These are phyloP conservation scores for Sternotherus odoratus DNA, from an alignment of 2,797 vertebrate genomes.

Conservation along the genomic window DNA sequence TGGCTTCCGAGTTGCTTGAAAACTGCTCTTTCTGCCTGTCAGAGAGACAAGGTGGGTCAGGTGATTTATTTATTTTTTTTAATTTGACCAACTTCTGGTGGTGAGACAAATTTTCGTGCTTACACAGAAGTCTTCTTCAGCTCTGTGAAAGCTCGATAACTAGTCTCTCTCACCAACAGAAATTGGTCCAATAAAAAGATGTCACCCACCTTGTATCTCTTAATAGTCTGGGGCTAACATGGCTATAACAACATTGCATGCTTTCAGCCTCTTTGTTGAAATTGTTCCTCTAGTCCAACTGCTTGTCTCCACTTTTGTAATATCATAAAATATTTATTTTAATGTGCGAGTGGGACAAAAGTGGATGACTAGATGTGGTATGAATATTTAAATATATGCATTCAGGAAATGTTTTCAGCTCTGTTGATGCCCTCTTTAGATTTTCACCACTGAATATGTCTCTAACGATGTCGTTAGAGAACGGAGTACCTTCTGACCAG, in stretches of 20 bases:
- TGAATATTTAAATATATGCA: conserved; percentile 16
- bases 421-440: not conserved
- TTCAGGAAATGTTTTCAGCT: not conserved
- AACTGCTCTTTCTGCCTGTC: not conserved
- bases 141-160: not conserved
- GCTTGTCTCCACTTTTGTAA: not conserved
- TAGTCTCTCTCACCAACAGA: not conserved
- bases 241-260: not conserved
- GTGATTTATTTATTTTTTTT: not conserved
- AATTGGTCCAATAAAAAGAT: not conserved
- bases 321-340: not conserved
- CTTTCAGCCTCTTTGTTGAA: not conserved
- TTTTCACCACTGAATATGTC: not conserved
- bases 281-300: not conserved
- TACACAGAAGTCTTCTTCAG: not conserved
- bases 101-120: not conserved
- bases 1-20: not conserved
- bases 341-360: not conserved
- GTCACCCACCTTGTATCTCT: not conserved
- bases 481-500: not conserved
- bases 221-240: not conserved
- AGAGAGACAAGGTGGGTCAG: not conserved
- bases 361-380: not conserved
- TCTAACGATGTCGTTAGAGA: not conserved
- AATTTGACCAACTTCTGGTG: not conserved